Base-by-base conservation (phyloP, 2,888 invertebrate species). In the Thecocarcelia acutangulata region DNA sequence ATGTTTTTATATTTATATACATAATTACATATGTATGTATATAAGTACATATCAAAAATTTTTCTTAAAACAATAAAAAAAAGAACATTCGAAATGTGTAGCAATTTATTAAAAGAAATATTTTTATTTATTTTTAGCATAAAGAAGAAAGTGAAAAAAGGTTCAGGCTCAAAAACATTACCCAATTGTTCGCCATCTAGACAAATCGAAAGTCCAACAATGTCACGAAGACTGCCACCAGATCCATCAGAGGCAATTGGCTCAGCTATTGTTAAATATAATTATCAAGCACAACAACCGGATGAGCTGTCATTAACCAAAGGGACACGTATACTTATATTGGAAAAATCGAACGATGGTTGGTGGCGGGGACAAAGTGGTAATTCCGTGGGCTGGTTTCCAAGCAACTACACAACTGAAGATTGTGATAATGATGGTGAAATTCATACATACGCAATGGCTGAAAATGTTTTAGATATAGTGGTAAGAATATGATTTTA, bases 301-400 rank as follows among this genome's bases (percentile, higher is more conserved):
- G 99, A 99, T 89, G 99, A 99, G 91, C 92, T 99, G 72, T 95
- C 97, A 0, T 93, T 99, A 84, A 95, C 96, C 54, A 99, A 99
- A 92, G 98, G 98, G 85, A 97, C 97, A 74, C 92, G 96, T 86
- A 97, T 99, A 85, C 93, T 96, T 83, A 99, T 99, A 85, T 92
- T 99, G 84, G 99, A 99, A 92, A 99, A 99, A 92, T 98, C 98
- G 87, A 98, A 98, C 86, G 99, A 99, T 91, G 98, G 97, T 82
- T 99, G 99, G 99, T 99, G 99, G 99, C 94, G 98, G 88, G 99
- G 99, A 64, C 97, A 97, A 91, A 93, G 91, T 90, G 91, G 78
- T 92, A 93, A 88, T 89, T 92, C 85, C 91, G 93, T 86, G 91
- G 93, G 93, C 92, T 87, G 99, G 99, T 99, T 99, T 90, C 99